Evolutionary conservation across 2,797 vertebrate genomes (phyloP).

Genomic region (Neosilurus mollespiculum): DNA sequence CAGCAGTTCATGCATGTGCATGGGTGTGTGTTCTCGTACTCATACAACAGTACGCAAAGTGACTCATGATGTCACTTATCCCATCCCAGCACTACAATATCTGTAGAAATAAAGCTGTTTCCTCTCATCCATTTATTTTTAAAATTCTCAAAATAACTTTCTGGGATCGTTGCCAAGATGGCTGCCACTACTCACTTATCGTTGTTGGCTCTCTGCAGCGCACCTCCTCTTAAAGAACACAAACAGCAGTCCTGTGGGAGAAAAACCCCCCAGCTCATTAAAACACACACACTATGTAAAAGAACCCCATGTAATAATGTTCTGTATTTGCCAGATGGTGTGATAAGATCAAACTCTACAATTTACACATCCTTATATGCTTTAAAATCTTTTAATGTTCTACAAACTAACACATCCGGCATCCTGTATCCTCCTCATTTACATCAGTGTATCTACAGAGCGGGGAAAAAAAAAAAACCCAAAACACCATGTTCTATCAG

Average conservation of each 20-base stretch:
- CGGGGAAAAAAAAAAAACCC: background rate
- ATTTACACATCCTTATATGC: background rate
- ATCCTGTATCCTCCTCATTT: too few relatives aligned
- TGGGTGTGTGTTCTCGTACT: background rate
- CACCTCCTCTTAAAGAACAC: slow-evolving; percentile 92
- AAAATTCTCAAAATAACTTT: background rate
- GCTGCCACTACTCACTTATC: slow-evolving; percentile 81
- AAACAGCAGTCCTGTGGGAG: slow-evolving; percentile 88
- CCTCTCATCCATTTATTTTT: too few relatives aligned
- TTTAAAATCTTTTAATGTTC: background rate
- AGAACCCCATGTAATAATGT: background rate
- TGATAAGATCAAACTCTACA: background rate
- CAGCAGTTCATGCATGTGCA: too few relatives aligned
- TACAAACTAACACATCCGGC: too few relatives aligned
- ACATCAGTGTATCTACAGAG: background rate
- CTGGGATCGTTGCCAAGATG: background rate
- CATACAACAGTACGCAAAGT: too few relatives aligned
- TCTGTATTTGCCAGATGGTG: background rate
- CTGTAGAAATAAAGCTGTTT: background rate
- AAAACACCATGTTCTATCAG: background rate
- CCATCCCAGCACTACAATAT: background rate
- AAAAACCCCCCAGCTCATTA: too few relatives aligned
- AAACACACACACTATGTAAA: background rate
- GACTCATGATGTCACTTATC: background rate
- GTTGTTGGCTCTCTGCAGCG: slow-evolving; percentile 92